A percentile compares a stretch with the other conserved stretches of the same genome.
phyloP scores from a whole-genome alignment of 2,888 invertebrate species.

The Lymantria monacha region DNA sequence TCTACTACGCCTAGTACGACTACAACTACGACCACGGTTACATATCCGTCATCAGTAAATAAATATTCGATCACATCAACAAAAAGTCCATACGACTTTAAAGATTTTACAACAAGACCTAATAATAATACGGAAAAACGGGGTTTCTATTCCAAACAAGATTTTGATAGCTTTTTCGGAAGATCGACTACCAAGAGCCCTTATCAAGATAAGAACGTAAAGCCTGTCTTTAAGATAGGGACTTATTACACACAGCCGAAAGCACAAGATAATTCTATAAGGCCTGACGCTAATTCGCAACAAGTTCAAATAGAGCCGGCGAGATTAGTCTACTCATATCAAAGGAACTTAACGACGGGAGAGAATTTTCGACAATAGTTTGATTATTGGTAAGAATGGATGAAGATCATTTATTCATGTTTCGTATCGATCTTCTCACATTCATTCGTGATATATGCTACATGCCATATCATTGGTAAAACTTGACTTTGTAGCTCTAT shows the following conservation, averaged over 20 bases:
- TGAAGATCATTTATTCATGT: constrained; percentile 41
- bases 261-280: constrained; percentile 70
- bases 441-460: constrained; percentile 19
- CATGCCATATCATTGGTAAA: neutral
- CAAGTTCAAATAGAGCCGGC: constrained; percentile 76
- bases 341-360: constrained; percentile 68
- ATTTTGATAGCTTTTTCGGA: constrained; percentile 60
- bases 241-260: constrained; percentile 73
- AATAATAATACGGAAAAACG: constrained; percentile 49
- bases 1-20: constrained; percentile 33
- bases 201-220: constrained; percentile 62
- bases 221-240: constrained; percentile 71
- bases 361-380: constrained; percentile 56
- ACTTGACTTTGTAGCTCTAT: neutral
- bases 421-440: constrained; percentile 37
- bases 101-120: constrained; percentile 68
- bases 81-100: constrained; percentile 81
- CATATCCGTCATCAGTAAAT: constrained; percentile 55
- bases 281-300: constrained; percentile 75
- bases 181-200: constrained; percentile 80
- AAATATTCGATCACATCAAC: constrained; percentile 77
- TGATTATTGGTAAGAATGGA: constrained; percentile 70
- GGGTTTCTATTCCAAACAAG: constrained; percentile 67
- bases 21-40: constrained; percentile 25
- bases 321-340: constrained; percentile 62